Evolutionary conservation across 2,888 invertebrate species (phyloP).

Genomic region (Dorcus hopei): DNA sequence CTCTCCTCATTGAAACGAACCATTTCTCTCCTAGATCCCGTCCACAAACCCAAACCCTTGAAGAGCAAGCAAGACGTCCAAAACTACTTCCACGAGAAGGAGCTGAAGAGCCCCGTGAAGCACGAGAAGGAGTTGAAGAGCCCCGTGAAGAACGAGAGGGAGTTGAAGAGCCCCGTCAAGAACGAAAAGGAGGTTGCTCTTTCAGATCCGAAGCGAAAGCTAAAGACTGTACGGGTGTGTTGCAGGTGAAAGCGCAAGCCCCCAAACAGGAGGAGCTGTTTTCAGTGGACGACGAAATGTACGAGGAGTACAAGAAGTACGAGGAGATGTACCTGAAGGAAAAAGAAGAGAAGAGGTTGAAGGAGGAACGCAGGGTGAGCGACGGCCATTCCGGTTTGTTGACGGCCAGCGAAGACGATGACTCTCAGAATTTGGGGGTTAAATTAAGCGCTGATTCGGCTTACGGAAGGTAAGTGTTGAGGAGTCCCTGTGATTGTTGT

Average conservation of each 20-base stretch:
- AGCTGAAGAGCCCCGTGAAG: constrained; percentile 40
- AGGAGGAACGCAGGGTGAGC: constrained; percentile 42
- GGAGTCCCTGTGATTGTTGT: neutral
- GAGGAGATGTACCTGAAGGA: constrained; percentile 45
- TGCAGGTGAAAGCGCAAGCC: no score
- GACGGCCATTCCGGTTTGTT: constrained; percentile 25
- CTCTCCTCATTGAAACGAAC: constrained; percentile 57
- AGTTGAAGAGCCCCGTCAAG: constrained; percentile 40
- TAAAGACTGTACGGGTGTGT: no score
- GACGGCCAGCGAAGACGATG: constrained; percentile 41
- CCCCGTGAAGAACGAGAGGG: constrained; percentile 40
- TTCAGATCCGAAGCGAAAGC: no score
- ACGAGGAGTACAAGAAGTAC: constrained; percentile 46
- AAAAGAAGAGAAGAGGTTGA: constrained; percentile 45
- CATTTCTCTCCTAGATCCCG: constrained; percentile 56
- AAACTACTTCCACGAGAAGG: constrained; percentile 45
- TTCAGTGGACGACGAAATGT: constrained; percentile 44
- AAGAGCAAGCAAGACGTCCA: constrained; percentile 45
- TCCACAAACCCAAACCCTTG: constrained; percentile 36
- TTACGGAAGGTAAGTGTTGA: constrained; percentile 72
- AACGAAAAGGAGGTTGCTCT: constrained; percentile 5
- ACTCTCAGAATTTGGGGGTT: constrained; percentile 45
- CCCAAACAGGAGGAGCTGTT: constrained; percentile 39
- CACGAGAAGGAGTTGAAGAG: constrained; percentile 49
- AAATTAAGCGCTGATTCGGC: constrained; percentile 67